phyloP scores from a whole-genome alignment of 2,888 invertebrate genomes.

The Cotesia congregata region DNA sequence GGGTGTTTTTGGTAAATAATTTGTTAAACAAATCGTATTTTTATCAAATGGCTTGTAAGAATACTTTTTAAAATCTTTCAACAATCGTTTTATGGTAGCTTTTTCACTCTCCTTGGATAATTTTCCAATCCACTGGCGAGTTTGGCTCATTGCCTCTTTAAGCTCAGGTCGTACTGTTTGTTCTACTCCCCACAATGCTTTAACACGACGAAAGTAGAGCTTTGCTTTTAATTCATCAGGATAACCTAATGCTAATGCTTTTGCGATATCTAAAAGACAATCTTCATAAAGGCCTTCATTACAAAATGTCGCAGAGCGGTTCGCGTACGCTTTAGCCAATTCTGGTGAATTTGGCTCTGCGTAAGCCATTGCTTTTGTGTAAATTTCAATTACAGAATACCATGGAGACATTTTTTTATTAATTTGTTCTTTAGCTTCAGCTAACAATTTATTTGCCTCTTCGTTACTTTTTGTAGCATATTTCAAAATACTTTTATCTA shows the following conservation, averaged over 20 bases:
- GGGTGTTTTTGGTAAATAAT: conserved; percentile 34
- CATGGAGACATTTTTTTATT: background rate
- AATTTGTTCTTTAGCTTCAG: background rate
- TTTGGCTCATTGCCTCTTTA: conserved; percentile 42
- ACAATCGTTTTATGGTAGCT: conserved; percentile 41
- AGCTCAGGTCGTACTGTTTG: too few species aligned
- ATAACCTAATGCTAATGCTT: conserved; percentile 75
- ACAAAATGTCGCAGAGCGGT: conserved; percentile 82
- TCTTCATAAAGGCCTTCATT: conserved; percentile 76
- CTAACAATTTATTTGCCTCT: background rate
- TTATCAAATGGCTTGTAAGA: conserved; percentile 22
- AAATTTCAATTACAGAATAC: conserved; percentile 66
- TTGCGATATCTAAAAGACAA: conserved; percentile 78
- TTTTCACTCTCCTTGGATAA: conserved; percentile 33
- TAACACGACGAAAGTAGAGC: conserved; percentile 73
- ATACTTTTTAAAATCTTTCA: background rate
- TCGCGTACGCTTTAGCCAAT: conserved; percentile 79
- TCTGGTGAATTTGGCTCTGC: conserved; percentile 75
- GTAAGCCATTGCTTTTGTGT: conserved; percentile 77
- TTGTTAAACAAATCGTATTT: conserved; percentile 8
- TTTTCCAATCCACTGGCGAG: conserved; percentile 48
- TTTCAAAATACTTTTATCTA: background rate
- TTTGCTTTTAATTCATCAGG: conserved; percentile 77
- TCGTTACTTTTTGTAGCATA: background rate
- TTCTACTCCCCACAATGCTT: conserved; percentile 68